A percentile compares a stretch with the other conserved stretches of the same genome.
These are phyloP conservation scores for Silurus glanis DNA, from an alignment of 2,113 vertebrate genomes.

Conservation along the genomic window DNA sequence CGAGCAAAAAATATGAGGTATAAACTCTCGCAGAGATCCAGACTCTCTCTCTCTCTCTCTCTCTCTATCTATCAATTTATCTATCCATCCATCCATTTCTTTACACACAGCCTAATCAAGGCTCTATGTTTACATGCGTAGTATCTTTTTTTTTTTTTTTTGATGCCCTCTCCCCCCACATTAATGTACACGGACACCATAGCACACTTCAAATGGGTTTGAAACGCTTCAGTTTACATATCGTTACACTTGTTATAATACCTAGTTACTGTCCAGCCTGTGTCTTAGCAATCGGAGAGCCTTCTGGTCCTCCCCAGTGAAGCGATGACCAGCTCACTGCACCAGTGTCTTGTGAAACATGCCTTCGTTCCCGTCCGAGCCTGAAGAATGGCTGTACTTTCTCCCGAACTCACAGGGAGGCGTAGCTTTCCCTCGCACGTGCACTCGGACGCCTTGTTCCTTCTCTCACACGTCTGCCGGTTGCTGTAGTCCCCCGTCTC, in stretches of 20 bases:
- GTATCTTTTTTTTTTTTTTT: slow-evolving; percentile 41
- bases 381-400: slow-evolving; percentile 9
- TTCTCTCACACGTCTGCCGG: slow-evolving; percentile 2
- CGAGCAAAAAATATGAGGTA: slow-evolving; percentile 44
- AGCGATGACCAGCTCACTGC: slow-evolving; percentile 24
- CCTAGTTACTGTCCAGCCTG: slow-evolving; percentile 37
- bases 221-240: slow-evolving; percentile 49
- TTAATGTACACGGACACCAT: slow-evolving; percentile 45
- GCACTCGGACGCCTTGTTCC: slow-evolving; percentile 15
- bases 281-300: slow-evolving; percentile 40
- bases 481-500: slow-evolving; percentile 5
- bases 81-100: too few species aligned
- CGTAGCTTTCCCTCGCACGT: slow-evolving; percentile 5
- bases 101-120: slow-evolving; percentile 42
- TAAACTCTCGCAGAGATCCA: slow-evolving; percentile 32
- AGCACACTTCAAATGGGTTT: slow-evolving; percentile 26
- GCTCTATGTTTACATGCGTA: slow-evolving; percentile 51
- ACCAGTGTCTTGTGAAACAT: slow-evolving; percentile 36
- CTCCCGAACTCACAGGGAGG: neutral
- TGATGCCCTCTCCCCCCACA: neutral
- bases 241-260: slow-evolving; percentile 15
- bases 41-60: slow-evolving; percentile 4
- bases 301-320: slow-evolving; percentile 3
- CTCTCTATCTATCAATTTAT: too few species aligned
- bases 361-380: slow-evolving; percentile 23